Base-by-base conservation (phyloP, 2,797 vertebrate species). In the Pseudopleuronectes americanus region DNA sequence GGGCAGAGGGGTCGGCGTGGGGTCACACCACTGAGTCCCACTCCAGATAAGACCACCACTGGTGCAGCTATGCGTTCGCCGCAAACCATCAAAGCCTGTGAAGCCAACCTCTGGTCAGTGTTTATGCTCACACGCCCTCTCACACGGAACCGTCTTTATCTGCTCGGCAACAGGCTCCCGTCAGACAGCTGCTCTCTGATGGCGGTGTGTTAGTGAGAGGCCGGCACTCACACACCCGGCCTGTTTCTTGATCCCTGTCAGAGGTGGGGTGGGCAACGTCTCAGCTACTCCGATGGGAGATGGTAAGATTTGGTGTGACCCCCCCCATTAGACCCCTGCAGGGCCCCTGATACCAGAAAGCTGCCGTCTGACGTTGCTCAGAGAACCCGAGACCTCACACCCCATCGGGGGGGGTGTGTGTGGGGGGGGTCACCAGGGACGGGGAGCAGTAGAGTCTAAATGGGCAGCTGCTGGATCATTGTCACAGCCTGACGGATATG, bases 91-190 rank as follows among this genome's bases (percentile, higher is more conserved):
- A 84, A 87, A 84, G 82, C 65, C 48, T 36, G 21, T 8, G 19
- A 55, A 52, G 31, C 47, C 57, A 68, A 79, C 68, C 80, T 83
- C 77, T 82, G 84, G 36, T 80, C 36, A 77, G 84, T 83, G 84
- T 90, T 84, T 49, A 75, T 43, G 16, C 86, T 74, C 84, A 53
- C 66, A 1, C 74, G 17, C 43, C 28, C 62, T 8, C 69, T 71
- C 77, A 77, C 65, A 48, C 6, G 60, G 41, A 57, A 60, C 76
- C 28, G 74, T 83, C 84, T 85, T 85, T 90, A 93, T 94, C 91
- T 93, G 88, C 92, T 87, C 90, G 77, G 92, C 92, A 94, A 93
- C 91, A 92, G 84, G 79, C 75, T 67, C 54, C 36, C 43, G 65
- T 80, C 64, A 73, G 85, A 86, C 91, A 92, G 90, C 90, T 91